Conservation (phyloP, 2,797 vertebrate genomes). For the Xenopus petersii region DNA sequence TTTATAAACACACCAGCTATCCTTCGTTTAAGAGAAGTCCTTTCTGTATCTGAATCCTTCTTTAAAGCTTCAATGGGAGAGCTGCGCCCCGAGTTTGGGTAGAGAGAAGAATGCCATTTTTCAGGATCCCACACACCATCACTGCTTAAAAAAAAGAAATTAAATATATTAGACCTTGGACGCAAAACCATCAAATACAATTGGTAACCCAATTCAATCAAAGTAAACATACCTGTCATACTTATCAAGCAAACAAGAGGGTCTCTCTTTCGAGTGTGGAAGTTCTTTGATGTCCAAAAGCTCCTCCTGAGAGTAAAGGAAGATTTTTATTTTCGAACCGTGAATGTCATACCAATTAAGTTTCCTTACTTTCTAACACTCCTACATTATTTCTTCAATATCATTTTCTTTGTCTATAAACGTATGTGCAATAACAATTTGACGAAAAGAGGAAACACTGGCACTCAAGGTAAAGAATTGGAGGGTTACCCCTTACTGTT, state of each 20-base stretch:
- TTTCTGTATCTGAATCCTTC: conserved; percentile 84
- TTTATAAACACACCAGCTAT: conserved; percentile 76
- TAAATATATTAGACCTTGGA: not conserved
- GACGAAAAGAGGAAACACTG: too few species aligned
- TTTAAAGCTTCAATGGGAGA: conserved; percentile 87
- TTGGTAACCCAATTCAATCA: not conserved
- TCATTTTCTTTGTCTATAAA: too few species aligned
- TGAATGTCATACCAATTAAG: too few species aligned
- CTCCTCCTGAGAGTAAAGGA: conserved; percentile 72
- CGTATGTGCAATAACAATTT: too few species aligned
- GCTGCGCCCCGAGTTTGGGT: conserved; percentile 84
- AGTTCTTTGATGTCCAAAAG: conserved; percentile 93
- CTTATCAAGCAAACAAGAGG: conserved; percentile 91
- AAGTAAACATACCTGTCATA: conserved; percentile 85
- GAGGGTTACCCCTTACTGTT: too few species aligned
- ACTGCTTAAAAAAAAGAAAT: conserved; percentile 58
- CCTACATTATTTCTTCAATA: too few species aligned
- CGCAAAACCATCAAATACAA: not conserved
- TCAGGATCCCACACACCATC: conserved; percentile 98
- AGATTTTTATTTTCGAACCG: too few species aligned
- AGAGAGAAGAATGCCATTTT: conserved; percentile 96
- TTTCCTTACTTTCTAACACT: too few species aligned
- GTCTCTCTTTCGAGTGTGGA: conserved; percentile 89
- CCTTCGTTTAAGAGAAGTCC: conserved; percentile 83
- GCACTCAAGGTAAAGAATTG: too few species aligned